Percentiles rank a stretch among this genome's conserved stretches.
These are phyloP conservation scores for Pipistrellus kuhlii DNA, from an alignment of 2,797 vertebrate species.

Conservation along the genomic window DNA sequence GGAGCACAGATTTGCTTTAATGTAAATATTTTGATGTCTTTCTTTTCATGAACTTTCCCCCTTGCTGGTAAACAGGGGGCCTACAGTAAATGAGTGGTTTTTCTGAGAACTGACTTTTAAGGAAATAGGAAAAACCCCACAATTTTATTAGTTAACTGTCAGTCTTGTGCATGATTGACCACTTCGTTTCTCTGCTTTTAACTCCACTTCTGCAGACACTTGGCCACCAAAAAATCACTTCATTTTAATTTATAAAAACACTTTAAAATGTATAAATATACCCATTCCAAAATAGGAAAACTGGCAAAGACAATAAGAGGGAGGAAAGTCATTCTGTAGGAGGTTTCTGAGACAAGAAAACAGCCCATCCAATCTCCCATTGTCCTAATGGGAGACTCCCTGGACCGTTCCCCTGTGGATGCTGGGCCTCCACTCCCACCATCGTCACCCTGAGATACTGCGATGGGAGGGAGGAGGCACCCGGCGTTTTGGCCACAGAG, in stretches of 20 bases:
- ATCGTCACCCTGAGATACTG: not conserved
- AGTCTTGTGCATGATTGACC: conserved; percentile 39
- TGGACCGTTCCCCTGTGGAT: not conserved
- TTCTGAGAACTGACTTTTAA: conserved; percentile 82
- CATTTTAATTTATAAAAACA: conserved; percentile 7
- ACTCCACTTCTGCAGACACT: conserved; percentile 8
- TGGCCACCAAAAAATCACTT: not conserved
- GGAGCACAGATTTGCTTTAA: conserved; percentile 46
- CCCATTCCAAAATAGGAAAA: not conserved
- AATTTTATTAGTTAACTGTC: conserved; percentile 67
- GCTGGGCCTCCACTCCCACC: not conserved
- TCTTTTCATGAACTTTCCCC: conserved; percentile 78
- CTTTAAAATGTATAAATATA: not conserved
- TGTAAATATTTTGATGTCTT: conserved; percentile 77
- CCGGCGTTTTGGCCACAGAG: not conserved
- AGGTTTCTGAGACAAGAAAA: conserved; percentile 30
- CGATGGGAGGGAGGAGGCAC: not conserved
- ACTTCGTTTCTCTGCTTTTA: conserved; percentile 33
- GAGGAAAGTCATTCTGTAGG: not conserved
- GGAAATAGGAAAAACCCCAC: conserved; percentile 63
- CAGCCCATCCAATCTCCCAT: not conserved
- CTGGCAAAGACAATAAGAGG: not conserved
- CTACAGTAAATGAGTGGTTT: conserved; percentile 74
- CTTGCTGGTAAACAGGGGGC: conserved; percentile 77
- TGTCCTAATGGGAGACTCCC: not conserved